Evolutionary conservation across 1,140 invertebrate genomes (phyloP).

Genomic region (Zaprionus kolodkinae): DNA sequence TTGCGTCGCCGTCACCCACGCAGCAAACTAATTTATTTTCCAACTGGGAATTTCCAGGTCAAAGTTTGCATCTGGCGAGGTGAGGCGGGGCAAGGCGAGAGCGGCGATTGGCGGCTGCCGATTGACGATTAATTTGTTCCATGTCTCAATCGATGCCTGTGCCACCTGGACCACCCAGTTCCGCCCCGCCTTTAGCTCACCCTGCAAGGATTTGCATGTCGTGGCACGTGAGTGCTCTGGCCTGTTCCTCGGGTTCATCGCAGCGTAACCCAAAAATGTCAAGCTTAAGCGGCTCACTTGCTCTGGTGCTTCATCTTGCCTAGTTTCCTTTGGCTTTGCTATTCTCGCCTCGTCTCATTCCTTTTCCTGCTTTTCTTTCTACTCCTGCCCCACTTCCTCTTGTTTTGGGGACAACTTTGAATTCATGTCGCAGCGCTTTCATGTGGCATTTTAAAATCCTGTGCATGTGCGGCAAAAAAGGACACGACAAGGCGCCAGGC

Average conservation of each 20-base stretch:
- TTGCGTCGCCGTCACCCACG: constrained; percentile 67
- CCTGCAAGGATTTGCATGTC: constrained; percentile 6
- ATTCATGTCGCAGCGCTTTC: constrained; percentile 73
- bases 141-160: constrained; percentile 62
- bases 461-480: constrained; percentile 63
- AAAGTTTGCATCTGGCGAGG: constrained; percentile 46
- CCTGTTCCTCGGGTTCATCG: constrained; percentile 63
- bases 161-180: neutral
- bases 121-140: constrained; percentile 76
- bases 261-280: constrained; percentile 79
- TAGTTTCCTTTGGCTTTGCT: neutral
- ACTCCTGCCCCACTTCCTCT: constrained; percentile 30
- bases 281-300: constrained; percentile 65
- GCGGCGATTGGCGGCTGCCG: constrained; percentile 24
- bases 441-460: constrained; percentile 79
- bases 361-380: neutral
- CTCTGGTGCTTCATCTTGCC: constrained; percentile 27
- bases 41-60: constrained; percentile 70
- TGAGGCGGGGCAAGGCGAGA: constrained; percentile 31
- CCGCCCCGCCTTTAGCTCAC: neutral
- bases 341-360: constrained; percentile 1
- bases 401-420: constrained; percentile 71
- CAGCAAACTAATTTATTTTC: constrained; percentile 80
- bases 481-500: constrained; percentile 25
- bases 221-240: constrained; percentile 61